phyloP scores from a whole-genome alignment of 37 sponge, comb jelly and placozoan genomes.

The Theonella swinhoei region DNA sequence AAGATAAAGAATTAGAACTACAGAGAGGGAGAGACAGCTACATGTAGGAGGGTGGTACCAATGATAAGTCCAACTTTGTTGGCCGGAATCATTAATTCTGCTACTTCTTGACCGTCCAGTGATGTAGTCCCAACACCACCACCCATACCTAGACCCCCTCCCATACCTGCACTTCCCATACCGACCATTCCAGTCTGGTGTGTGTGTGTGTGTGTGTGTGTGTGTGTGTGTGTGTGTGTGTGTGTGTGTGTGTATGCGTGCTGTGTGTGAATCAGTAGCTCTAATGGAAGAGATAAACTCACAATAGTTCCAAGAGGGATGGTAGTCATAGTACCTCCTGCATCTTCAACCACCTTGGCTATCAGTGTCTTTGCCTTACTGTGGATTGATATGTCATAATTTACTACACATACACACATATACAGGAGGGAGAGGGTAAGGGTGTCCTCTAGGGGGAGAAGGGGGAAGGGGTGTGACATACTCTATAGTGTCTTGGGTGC shows the following conservation, averaged over 20 bases:
- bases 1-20: background rate
- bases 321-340: constrained; percentile 42
- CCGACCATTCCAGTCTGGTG: constrained; percentile 1
- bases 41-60: constrained; percentile 40
- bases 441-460: background rate
- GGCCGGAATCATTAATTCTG: constrained; percentile 89
- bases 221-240: too few species aligned
- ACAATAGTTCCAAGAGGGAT: background rate
- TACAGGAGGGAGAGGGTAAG: background rate
- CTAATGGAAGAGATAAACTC: too few species aligned
- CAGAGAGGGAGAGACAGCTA: background rate
- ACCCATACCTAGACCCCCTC: background rate
- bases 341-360: constrained; percentile 66
- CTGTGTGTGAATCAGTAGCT: too few species aligned
- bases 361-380: constrained; percentile 69
- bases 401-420: background rate
- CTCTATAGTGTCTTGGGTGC: constrained; percentile 83
- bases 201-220: too few species aligned
- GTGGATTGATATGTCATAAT: background rate
- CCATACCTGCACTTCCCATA: background rate
- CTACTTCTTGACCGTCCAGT: constrained; percentile 53
- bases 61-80: constrained; percentile 97
- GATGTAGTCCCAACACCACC: background rate
- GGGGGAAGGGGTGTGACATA: constrained; percentile 42
- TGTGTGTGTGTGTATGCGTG: too few species aligned